Evolutionary conservation across 2,113 vertebrate genomes (phyloP).

Genomic region (Gymnogyps californianus): DNA sequence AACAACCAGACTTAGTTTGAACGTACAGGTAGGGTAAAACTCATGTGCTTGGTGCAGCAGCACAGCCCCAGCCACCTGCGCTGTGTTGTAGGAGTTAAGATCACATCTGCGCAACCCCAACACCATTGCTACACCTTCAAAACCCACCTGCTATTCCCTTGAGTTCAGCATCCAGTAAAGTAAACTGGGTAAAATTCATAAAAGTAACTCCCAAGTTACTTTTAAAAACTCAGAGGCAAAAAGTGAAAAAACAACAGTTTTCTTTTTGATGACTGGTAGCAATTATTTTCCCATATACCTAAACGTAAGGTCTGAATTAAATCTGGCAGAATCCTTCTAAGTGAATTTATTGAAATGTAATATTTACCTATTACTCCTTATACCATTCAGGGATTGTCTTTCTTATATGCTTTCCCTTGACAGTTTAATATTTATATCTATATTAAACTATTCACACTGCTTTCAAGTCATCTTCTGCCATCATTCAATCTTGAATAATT

Average conservation of each 20-base stretch:
- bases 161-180: not conserved
- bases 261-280: not conserved
- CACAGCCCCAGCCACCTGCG: not conserved
- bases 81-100: rapidly evolving
- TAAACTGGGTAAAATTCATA: not conserved
- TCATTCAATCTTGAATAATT: not conserved
- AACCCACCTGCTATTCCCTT: not conserved
- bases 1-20: not conserved
- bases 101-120: rapidly evolving
- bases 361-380: not conserved
- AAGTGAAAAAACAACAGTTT: not conserved
- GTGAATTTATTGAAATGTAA: not conserved
- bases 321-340: not conserved
- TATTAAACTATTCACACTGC: not conserved
- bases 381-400: not conserved
- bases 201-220: not conserved
- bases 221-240: not conserved
- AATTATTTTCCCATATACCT: not conserved
- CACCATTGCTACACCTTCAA: not conserved
- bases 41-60: rapidly evolving
- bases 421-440: conserved; percentile 1
- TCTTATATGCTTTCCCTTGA: not conserved
- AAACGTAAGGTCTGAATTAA: not conserved
- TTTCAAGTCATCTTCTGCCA: not conserved
- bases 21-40: rapidly evolving